phyloP scores from a whole-genome alignment of 2,888 invertebrate species.

The Eutolmus rufibarbis region DNA sequence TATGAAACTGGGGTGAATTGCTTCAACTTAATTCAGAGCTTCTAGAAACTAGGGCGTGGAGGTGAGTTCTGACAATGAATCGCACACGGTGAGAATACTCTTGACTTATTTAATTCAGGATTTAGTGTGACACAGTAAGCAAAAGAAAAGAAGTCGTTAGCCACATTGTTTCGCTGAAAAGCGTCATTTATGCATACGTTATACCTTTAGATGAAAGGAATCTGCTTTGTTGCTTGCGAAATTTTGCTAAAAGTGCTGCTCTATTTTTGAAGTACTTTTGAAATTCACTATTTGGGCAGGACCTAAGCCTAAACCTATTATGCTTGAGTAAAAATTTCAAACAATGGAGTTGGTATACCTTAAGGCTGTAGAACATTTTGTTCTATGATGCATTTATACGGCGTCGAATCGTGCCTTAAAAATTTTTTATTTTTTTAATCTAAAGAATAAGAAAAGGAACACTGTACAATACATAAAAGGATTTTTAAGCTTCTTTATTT shows the following conservation, averaged over 20 bases:
- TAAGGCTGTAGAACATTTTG: not conserved
- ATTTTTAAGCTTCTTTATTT: no score
- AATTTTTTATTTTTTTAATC: no score
- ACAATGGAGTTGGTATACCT: not conserved
- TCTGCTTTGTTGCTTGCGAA: not conserved
- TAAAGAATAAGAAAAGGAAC: no score
- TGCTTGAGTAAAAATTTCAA: not conserved
- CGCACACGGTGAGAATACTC: not conserved
- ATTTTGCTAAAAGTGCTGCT: not conserved
- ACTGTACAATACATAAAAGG: no score
- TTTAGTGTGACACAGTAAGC: not conserved
- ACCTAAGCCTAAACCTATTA: not conserved
- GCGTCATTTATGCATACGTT: not conserved
- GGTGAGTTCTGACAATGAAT: not conserved
- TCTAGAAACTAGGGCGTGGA: not conserved
- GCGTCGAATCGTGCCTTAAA: no score
- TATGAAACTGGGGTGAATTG: not conserved
- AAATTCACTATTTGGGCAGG: not conserved
- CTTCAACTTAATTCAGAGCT: not conserved
- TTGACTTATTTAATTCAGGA: not conserved
- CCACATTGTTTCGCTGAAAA: not conserved
- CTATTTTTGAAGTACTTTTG: not conserved
- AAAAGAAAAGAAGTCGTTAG: not conserved
- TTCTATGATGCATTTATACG: not conserved
- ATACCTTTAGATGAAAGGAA: not conserved